Evolutionary conservation across 2,113 vertebrate genomes (phyloP), one percentile per base, ranked within the genome.

Genomic region (Chauna torquata): DNA sequence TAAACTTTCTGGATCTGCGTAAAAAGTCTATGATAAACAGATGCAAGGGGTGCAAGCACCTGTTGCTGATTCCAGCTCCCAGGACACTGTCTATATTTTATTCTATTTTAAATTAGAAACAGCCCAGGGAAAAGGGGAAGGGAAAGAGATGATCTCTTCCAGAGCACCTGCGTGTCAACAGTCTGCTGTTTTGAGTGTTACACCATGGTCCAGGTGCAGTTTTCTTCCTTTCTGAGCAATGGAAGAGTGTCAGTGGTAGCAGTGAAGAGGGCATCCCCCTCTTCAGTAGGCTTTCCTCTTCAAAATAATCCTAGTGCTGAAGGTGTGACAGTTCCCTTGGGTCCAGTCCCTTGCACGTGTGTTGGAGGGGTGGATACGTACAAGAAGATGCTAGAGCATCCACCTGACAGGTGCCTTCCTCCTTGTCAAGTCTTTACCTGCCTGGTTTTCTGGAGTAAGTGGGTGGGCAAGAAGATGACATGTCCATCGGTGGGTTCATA

Each of bases 371-470:
- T 17, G 5, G 61, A 10, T 34, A 58, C 1, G 1, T 2, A 6
- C 22, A 4, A 42, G 57, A 61, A 79, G 64, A 11, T 57, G 57
- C 9, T 16, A 2, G 7, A 52, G 38, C 61, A 47, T 40, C 28
- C 8, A 10, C 30, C 19, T 32, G 36, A 6, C 6, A 38, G 8
- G 8, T 38, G 27, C 12, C 50, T 87, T 79, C 55, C 78, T 86
- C 34, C 45, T 92, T 0, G 0, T 2, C 1, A 3, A 71, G 52
- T 36, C 44, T 86, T 88, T 44, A 72, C 76, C 49, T 40, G 40
- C 58, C 75, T 38, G 58, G 8, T 7, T 69, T 90, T 88, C 45
- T 80, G 71, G 16, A 69, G 13, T 36, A 12, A 27, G 20, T 25
- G 82, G 19, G 32, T 82, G 32, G 49, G 36, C 59, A 45, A 36